A percentile compares a stretch with the other conserved stretches of the same genome.
Evolutionary conservation across 2,797 vertebrate genomes (phyloP).

Genomic region (Tokudaia muenninki): DNA sequence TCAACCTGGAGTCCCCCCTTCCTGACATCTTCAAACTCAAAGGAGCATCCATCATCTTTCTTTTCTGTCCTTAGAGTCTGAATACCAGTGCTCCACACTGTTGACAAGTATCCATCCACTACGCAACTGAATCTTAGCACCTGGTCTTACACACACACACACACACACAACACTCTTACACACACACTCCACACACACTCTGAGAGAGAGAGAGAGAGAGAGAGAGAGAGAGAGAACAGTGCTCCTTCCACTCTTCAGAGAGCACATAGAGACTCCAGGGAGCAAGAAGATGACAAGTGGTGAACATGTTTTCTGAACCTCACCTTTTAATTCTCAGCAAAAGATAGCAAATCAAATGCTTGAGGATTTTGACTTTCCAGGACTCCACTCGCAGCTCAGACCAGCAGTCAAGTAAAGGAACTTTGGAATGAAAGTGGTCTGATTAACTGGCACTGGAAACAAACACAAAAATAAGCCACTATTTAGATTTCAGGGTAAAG

Average conservation of each 20-base stretch:
- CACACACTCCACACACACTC: no score
- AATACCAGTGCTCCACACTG: no score
- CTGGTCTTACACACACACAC: no score
- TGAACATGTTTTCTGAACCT: rapidly evolving
- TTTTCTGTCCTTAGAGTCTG: background rate
- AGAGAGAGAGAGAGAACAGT: no score
- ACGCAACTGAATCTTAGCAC: background rate
- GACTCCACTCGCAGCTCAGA: background rate
- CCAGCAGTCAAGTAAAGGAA: background rate
- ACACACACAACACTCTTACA: no score
- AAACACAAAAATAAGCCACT: background rate
- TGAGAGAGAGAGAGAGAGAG: no score
- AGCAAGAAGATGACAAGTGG: rapidly evolving
- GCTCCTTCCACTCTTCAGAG: background rate
- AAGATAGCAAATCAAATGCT: background rate
- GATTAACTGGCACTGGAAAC: background rate
- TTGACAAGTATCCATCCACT: background rate
- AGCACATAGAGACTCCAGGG: rapidly evolving
- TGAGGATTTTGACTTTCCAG: background rate
- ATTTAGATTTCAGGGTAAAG: background rate
- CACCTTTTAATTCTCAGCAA: background rate
- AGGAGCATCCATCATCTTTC: background rate
- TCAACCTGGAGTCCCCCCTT: background rate
- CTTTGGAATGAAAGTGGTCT: background rate
- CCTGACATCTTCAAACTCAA: background rate